These are phyloP conservation scores for Aphis gossypii DNA, from an alignment of 1,140 invertebrate species.

Conservation along the genomic window DNA sequence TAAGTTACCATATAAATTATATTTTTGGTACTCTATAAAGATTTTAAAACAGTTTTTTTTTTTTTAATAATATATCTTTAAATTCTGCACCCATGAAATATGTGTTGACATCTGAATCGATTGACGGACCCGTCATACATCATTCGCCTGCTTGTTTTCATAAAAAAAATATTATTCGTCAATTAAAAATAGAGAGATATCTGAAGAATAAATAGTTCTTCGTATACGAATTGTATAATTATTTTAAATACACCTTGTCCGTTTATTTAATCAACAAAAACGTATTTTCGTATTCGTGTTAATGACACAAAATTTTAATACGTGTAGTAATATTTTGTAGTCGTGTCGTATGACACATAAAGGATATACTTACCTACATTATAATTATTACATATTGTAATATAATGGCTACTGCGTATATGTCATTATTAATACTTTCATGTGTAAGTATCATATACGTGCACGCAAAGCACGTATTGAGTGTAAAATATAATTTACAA, in stretches of 20 bases:
- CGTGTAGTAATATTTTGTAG: too few species aligned
- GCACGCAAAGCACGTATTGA: neutral
- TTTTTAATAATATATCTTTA: neutral
- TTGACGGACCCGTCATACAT: too few species aligned
- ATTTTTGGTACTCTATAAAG: neutral
- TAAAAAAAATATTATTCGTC: neutral
- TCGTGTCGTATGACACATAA: neutral
- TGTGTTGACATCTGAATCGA: neutral
- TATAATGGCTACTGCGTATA: neutral
- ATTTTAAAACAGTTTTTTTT: neutral
- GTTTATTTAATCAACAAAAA: constrained; percentile 17
- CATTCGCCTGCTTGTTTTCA: neutral
- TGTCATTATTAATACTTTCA: neutral
- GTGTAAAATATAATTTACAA: constrained; percentile 11
- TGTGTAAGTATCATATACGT: neutral
- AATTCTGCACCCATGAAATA: neutral
- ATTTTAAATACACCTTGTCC: neutral
- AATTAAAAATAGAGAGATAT: neutral
- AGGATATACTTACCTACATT: neutral
- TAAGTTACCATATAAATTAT: neutral
- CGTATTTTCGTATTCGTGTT: neutral
- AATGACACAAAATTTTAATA: neutral
- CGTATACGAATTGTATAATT: neutral
- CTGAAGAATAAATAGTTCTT: neutral
- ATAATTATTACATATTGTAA: neutral